phyloP scores from a whole-genome alignment of 2,888 invertebrate species.

The Nomada hirtipes region DNA sequence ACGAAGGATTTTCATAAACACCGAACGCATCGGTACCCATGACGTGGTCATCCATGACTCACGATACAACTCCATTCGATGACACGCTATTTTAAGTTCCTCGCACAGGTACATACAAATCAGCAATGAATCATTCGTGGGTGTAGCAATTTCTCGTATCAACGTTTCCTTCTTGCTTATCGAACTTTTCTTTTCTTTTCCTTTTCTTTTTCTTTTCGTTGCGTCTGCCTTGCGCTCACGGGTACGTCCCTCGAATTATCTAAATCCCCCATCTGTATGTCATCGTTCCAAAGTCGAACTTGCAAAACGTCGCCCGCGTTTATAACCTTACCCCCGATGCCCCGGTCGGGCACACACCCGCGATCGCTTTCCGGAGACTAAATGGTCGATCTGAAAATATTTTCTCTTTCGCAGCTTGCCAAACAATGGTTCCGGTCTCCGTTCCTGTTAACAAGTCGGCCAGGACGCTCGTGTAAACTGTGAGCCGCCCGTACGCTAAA shows the following conservation, averaged over 20 bases:
- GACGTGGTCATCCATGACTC: constrained; percentile 8
- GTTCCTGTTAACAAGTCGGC: constrained; percentile 34
- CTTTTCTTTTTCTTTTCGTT: not conserved
- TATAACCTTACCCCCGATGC: constrained; percentile 40
- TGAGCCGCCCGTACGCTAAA: constrained; percentile 40
- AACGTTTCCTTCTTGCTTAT: no score
- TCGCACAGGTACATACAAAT: not conserved
- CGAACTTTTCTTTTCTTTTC: not conserved
- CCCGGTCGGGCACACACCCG: constrained; percentile 36
- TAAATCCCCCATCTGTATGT: not conserved
- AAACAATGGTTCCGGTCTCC: constrained; percentile 50
- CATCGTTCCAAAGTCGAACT: not conserved
- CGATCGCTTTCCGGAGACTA: constrained; percentile 25
- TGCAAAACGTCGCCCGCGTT: not conserved
- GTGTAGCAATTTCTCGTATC: not conserved
- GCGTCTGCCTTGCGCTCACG: not conserved
- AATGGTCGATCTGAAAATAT: constrained; percentile 57
- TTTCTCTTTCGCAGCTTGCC: constrained; percentile 36
- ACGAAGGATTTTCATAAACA: not conserved
- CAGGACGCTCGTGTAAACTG: constrained; percentile 44
- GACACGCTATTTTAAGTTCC: constrained; percentile 1
- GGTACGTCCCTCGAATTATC: no score
- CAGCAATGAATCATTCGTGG: not conserved
- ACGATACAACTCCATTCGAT: not conserved
- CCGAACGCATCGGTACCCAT: not conserved